These are phyloP conservation scores for Zeuzera pyrina DNA, from an alignment of 2,888 invertebrate genomes.

Conservation along the genomic window DNA sequence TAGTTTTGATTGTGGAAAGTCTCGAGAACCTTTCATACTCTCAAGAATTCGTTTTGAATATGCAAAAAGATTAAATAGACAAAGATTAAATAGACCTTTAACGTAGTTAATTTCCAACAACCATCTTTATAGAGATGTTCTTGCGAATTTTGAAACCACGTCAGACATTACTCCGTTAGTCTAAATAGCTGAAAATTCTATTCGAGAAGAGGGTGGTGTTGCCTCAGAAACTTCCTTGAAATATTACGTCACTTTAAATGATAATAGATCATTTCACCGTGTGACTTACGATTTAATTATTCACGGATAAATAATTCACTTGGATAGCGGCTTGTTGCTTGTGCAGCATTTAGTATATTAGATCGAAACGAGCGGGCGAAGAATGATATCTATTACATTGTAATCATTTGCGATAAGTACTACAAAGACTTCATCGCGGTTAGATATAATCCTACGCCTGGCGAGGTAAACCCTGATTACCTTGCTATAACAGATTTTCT, in stretches of 20 bases:
- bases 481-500: slow-evolving; percentile 8
- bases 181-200: background rate
- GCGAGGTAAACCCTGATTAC: slow-evolving; percentile 9
- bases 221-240: background rate
- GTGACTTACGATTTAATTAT: background rate
- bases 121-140: slow-evolving; percentile 10
- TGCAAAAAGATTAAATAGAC: too few relatives aligned
- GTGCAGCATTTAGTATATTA: slow-evolving; percentile 8
- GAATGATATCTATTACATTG: slow-evolving; percentile 9
- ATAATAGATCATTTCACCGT: background rate
- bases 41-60: slow-evolving; percentile 15
- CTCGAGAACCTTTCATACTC: slow-evolving; percentile 11
- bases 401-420: slow-evolving; percentile 11
- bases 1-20: slow-evolving; percentile 15
- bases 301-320: background rate
- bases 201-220: background rate
- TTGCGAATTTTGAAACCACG: slow-evolving; percentile 8
- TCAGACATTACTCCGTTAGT: slow-evolving; percentile 1
- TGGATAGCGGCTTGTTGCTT: slow-evolving; percentile 13
- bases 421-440: slow-evolving; percentile 8
- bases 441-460: slow-evolving; percentile 9
- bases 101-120: slow-evolving; percentile 11
- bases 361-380: slow-evolving; percentile 8
- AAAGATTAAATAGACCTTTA: slow-evolving; percentile 14
- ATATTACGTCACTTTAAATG: background rate